Percentiles rank a stretch among this genome's conserved stretches.
Evolutionary conservation across 2,113 vertebrate species (phyloP).

Genomic region (Anser cygnoides): DNA sequence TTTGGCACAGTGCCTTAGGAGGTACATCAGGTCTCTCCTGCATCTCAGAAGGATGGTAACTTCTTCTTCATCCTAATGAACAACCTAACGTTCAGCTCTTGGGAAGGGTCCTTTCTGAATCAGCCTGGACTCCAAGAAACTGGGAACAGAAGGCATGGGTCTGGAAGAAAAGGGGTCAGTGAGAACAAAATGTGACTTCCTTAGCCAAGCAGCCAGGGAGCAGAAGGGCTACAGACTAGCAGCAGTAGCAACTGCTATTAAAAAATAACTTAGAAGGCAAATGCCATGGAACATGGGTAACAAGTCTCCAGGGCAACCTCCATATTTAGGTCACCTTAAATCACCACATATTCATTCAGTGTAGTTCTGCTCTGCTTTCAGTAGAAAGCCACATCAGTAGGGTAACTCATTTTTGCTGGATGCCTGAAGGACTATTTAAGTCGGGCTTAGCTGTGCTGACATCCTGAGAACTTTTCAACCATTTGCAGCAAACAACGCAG

Average conservation of each 20-base stretch:
- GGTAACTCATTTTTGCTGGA: background rate
- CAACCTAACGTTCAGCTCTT: background rate
- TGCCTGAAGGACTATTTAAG: background rate
- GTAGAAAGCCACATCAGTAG: background rate
- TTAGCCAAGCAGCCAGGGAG: no score
- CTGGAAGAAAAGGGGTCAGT: background rate
- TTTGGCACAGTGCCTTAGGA: background rate
- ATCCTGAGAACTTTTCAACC: background rate
- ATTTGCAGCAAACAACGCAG: background rate
- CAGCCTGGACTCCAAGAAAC: background rate
- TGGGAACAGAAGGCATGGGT: background rate
- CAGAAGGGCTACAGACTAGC: background rate
- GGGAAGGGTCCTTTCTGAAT: background rate
- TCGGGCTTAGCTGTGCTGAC: background rate
- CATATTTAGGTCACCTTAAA: background rate
- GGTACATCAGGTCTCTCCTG: background rate
- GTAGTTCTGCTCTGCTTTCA: background rate
- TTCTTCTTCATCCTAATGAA: background rate
- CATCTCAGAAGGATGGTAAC: background rate
- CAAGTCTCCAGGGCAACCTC: background rate
- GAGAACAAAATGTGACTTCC: background rate
- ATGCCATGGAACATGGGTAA: background rate
- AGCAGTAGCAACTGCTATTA: background rate
- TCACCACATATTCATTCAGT: background rate
- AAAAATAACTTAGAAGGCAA: background rate